phyloP scores from a whole-genome alignment of 2,113 vertebrate genomes.

The Oryzias woworae region DNA sequence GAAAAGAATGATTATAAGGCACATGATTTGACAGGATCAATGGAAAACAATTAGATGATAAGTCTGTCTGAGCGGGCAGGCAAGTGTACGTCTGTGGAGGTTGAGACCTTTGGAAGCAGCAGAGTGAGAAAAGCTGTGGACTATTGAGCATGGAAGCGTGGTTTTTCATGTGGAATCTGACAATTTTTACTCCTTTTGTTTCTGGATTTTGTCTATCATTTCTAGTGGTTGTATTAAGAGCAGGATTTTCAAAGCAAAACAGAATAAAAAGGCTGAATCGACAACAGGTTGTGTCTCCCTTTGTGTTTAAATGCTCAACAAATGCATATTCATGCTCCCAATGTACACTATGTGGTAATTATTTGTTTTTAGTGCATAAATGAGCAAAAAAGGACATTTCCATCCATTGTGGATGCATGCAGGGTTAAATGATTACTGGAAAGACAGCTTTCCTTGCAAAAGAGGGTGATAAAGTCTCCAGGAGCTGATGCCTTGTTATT shows the following conservation, averaged over 20 bases:
- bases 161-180: too few relatives aligned
- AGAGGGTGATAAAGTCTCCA: slow-evolving; percentile 34
- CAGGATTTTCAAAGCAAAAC: slow-evolving; percentile 62
- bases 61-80: slow-evolving; percentile 31
- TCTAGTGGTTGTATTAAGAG: slow-evolving; percentile 69
- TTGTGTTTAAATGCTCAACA: slow-evolving; percentile 64
- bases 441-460: slow-evolving; percentile 22
- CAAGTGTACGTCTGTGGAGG: slow-evolving; percentile 9
- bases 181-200: slow-evolving; percentile 4
- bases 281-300: slow-evolving; percentile 72
- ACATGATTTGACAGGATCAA: slow-evolving; percentile 78
- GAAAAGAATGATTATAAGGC: slow-evolving; percentile 71
- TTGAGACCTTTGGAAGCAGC: slow-evolving; percentile 39
- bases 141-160: neutral
- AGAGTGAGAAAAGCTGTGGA: slow-evolving; percentile 8
- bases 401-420: slow-evolving; percentile 22
- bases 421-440: slow-evolving; percentile 8
- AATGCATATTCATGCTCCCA: slow-evolving; percentile 71
- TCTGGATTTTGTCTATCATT: slow-evolving; percentile 64
- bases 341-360: slow-evolving; percentile 50
- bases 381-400: slow-evolving; percentile 30
- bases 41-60: slow-evolving; percentile 78
- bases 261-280: slow-evolving; percentile 50
- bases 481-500: slow-evolving; percentile 58
- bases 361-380: slow-evolving; percentile 63